These are phyloP conservation scores for Chironomus tentans DNA, from an alignment of 2,888 invertebrate genomes.

Conservation along the genomic window DNA sequence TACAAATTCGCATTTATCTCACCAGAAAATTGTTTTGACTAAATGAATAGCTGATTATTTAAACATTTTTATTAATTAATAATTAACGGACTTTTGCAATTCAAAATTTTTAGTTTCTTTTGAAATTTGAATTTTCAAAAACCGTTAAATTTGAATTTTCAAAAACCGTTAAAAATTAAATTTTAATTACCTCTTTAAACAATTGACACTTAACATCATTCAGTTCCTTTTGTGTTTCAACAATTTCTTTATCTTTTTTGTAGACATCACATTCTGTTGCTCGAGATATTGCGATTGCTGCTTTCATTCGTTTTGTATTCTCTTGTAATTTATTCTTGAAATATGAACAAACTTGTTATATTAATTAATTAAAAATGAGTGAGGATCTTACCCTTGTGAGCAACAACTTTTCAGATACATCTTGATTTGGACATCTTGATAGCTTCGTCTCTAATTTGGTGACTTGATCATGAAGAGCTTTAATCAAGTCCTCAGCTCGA, in stretches of 20 bases:
- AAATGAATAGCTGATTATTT: too few relatives aligned
- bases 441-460: background rate
- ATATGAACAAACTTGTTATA: background rate
- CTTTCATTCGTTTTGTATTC: slow-evolving; percentile 20
- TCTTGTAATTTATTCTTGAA: background rate
- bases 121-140: too few relatives aligned
- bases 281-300: slow-evolving; percentile 7
- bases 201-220: background rate
- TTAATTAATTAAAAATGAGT: too few relatives aligned
- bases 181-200: slow-evolving; percentile 15
- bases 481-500: background rate
- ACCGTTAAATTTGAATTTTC: too few relatives aligned
- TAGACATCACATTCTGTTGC: background rate
- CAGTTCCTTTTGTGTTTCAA: background rate
- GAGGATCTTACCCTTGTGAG: background rate
- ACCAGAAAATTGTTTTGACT: too few relatives aligned
- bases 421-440: background rate
- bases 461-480: background rate
- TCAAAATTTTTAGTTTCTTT: too few relatives aligned
- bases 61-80: too few relatives aligned
- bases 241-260: background rate
- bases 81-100: too few relatives aligned
- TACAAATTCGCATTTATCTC: too few relatives aligned
- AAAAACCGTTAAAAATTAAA: background rate
- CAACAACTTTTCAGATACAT: background rate